Evolutionary conservation across 2,888 invertebrate species (phyloP).

Genomic region (Shargacucullia verbasci): DNA sequence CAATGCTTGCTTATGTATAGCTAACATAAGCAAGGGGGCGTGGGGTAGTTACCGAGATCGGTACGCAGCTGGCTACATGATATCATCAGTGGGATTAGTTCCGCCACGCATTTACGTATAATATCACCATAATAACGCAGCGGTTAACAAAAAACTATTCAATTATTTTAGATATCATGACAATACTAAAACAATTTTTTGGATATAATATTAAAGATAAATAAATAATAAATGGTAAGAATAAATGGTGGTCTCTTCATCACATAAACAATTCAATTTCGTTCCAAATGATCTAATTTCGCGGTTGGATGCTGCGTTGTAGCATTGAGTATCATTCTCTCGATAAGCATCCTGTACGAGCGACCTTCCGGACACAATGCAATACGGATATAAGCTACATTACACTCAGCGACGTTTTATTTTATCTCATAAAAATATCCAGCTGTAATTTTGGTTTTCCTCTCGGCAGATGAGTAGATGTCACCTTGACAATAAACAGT

Average conservation of each 20-base stretch:
- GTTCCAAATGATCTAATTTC: slow-evolving; percentile 39
- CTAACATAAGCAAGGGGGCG: not conserved
- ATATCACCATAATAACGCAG: not conserved
- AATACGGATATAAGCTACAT: slow-evolving; percentile 42
- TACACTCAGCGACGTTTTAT: slow-evolving; percentile 21
- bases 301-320: slow-evolving; percentile 32
- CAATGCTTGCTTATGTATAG: no score
- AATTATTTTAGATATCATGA: no score
- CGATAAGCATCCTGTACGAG: slow-evolving; percentile 32
- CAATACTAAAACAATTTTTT: no score
- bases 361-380: slow-evolving; percentile 34
- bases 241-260: no score
- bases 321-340: slow-evolving; percentile 17
- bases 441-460: slow-evolving; percentile 13
- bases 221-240: slow-evolving; percentile 14
- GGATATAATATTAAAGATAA: not conserved
- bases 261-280: slow-evolving; percentile 10
- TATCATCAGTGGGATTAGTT: not conserved
- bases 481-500: slow-evolving; percentile 11
- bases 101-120: not conserved
- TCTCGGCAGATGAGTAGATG: slow-evolving; percentile 2
- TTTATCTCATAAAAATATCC: slow-evolving; percentile 18
- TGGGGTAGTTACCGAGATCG: not conserved
- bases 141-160: no score
- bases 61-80: not conserved